Evolutionary conservation across 2,888 invertebrate genomes (phyloP).

Genomic region (Polylopha cassiicola): DNA sequence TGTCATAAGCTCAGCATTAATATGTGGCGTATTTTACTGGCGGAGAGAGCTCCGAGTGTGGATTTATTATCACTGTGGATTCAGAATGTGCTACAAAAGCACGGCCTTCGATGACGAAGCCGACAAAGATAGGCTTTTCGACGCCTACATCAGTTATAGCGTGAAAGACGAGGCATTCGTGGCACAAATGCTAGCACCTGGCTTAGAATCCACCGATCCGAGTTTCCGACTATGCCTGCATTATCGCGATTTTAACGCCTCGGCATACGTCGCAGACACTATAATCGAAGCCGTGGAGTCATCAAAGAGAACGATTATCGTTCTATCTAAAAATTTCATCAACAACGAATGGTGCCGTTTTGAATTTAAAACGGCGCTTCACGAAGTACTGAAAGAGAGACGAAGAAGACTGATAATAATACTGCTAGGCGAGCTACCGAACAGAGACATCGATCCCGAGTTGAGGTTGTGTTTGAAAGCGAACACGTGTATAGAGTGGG

Average conservation of each 20-base stretch:
- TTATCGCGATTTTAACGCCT: slow-evolving; percentile 93
- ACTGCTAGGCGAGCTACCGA: slow-evolving; percentile 91
- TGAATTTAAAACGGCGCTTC: slow-evolving; percentile 95
- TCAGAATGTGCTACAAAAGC: slow-evolving; percentile 91
- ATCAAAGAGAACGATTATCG: slow-evolving; percentile 91
- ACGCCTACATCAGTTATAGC: slow-evolving; percentile 97
- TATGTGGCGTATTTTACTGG: slow-evolving; percentile 88
- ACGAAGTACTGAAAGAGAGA: slow-evolving; percentile 91
- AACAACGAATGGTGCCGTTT: slow-evolving; percentile 97
- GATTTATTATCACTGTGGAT: slow-evolving; percentile 90
- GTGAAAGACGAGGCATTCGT: slow-evolving; percentile 95
- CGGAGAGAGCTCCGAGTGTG: slow-evolving; percentile 89
- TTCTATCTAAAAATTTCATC: slow-evolving; percentile 94
- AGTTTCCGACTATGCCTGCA: slow-evolving; percentile 93
- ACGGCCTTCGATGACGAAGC: slow-evolving; percentile 87
- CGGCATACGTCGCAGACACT: slow-evolving; percentile 93
- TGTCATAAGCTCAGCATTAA: slow-evolving; percentile 84
- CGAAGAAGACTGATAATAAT: slow-evolving; percentile 92
- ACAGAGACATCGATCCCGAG: slow-evolving; percentile 93
- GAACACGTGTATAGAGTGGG: slow-evolving; percentile 94
- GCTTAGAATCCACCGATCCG: slow-evolving; percentile 88
- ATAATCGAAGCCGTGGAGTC: slow-evolving; percentile 95
- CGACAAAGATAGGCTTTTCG: slow-evolving; percentile 91
- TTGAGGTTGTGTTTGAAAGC: slow-evolving; percentile 92
- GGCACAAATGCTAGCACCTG: slow-evolving; percentile 90